Conservation (phyloP, 2,888 invertebrate genomes). For the Auanema freiburgensis region DNA sequence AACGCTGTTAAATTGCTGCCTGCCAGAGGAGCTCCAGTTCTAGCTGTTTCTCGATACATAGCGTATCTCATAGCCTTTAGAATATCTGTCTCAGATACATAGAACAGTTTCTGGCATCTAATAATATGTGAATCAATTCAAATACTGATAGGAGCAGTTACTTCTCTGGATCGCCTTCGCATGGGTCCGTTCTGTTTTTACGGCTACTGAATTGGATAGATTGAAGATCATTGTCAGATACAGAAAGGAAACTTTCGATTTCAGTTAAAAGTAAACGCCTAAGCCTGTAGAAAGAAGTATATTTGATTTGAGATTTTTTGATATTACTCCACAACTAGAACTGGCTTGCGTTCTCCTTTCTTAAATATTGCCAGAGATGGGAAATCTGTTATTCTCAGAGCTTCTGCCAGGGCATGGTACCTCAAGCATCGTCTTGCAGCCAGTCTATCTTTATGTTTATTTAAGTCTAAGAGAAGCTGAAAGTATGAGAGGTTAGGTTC, state of each 20-base stretch:
- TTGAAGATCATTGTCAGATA: conserved; percentile 26
- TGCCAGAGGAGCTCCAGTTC: conserved; percentile 46
- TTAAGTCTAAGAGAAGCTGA: conserved; percentile 58
- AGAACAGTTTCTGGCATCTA: conserved; percentile 54
- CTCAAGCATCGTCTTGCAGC: conserved; percentile 49
- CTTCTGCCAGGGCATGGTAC: conserved; percentile 54
- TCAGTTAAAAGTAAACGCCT: conserved; percentile 56
- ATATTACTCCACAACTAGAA: conserved; percentile 54
- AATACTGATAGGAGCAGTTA: conserved; percentile 10
- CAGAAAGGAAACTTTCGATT: conserved; percentile 48
- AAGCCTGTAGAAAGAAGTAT: conserved; percentile 39
- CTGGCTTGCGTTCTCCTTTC: conserved; percentile 54
- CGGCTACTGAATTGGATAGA: conserved; percentile 40
- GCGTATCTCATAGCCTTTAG: conserved; percentile 58
- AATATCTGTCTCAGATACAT: conserved; percentile 61
- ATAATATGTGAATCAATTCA: conserved; percentile 9
- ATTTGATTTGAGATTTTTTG: not conserved
- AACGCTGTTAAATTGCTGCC: conserved; percentile 60
- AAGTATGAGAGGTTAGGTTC: conserved; percentile 2
- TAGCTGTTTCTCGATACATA: conserved; percentile 40
- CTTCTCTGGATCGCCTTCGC: conserved; percentile 47
- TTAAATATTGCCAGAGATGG: conserved; percentile 61
- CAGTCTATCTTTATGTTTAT: conserved; percentile 43
- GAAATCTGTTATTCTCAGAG: conserved; percentile 59
- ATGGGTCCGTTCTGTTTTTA: conserved; percentile 34